These are phyloP conservation scores for Sorex araneus DNA, from an alignment of 2,113 vertebrate genomes.

Conservation along the genomic window DNA sequence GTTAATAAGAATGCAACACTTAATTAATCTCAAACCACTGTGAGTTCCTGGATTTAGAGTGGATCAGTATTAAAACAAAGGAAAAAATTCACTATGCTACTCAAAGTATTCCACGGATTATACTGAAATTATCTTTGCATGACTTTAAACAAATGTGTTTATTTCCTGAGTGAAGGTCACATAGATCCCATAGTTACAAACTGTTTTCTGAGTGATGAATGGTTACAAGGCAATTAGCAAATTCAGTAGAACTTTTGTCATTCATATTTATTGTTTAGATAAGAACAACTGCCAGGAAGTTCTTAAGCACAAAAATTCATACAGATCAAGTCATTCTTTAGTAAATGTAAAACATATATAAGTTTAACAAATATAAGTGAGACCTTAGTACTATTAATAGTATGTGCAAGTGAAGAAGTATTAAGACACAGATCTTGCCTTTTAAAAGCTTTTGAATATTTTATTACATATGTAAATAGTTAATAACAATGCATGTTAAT, in stretches of 20 bases:
- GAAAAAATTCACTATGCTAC: not conserved
- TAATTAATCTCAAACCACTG: slow-evolving; percentile 62
- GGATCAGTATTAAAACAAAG: slow-evolving; percentile 22
- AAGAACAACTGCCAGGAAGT: slow-evolving; percentile 53
- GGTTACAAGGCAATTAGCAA: slow-evolving; percentile 60
- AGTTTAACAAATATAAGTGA: slow-evolving; percentile 35
- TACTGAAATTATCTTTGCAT: slow-evolving; percentile 44
- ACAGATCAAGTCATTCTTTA: not conserved
- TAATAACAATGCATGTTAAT: slow-evolving; percentile 37
- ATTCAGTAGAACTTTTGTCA: slow-evolving; percentile 49
- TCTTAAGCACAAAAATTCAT: slow-evolving; percentile 29
- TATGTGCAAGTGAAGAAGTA: not conserved
- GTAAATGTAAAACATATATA: slow-evolving; percentile 4
- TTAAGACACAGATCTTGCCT: not conserved
- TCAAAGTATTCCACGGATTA: slow-evolving; percentile 26
- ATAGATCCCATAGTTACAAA: slow-evolving; percentile 50
- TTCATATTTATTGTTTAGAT: slow-evolving; percentile 65
- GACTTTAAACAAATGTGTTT: slow-evolving; percentile 32
- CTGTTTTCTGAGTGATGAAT: slow-evolving; percentile 53
- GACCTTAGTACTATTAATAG: slow-evolving; percentile 7
- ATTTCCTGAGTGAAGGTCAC: slow-evolving; percentile 32
- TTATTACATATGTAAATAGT: slow-evolving; percentile 42
- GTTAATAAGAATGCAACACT: slow-evolving; percentile 61
- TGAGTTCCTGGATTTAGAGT: not conserved
- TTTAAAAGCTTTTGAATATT: slow-evolving; percentile 49